A percentile compares a stretch with the other conserved stretches of the same genome.
Conservation (phyloP, 1,140 invertebrate species). For the Sycophaga agraensis region DNA sequence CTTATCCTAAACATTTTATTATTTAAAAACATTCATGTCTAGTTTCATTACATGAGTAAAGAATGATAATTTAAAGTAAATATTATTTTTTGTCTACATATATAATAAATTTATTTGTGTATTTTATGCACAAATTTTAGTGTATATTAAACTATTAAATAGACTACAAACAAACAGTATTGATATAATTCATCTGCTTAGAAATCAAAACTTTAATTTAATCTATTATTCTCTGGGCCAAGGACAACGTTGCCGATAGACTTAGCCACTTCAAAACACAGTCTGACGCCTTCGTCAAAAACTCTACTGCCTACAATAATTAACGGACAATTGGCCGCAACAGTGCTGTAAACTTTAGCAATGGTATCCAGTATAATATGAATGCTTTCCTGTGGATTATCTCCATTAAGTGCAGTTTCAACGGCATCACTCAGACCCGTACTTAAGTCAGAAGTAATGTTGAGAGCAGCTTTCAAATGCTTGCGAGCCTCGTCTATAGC, state of each 20-base stretch:
- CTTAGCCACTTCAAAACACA: slow-evolving; percentile 25
- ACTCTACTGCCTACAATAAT: slow-evolving; percentile 28
- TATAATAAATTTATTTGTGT: too few relatives aligned
- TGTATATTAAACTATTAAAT: too few relatives aligned
- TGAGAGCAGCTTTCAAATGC: slow-evolving; percentile 18
- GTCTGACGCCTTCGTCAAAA: slow-evolving; percentile 32
- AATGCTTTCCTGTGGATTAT: slow-evolving; percentile 35
- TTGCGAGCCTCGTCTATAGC: slow-evolving; percentile 26
- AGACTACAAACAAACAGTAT: too few relatives aligned
- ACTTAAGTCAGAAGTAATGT: slow-evolving; percentile 32
- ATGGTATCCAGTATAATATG: slow-evolving; percentile 27
- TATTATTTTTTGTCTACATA: too few relatives aligned
- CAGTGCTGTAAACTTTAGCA: slow-evolving; percentile 29
- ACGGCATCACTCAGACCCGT: slow-evolving; percentile 38
- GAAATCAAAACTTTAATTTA: too few relatives aligned
- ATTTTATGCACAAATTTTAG: too few relatives aligned
- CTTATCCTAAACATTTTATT: too few relatives aligned
- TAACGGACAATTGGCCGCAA: slow-evolving; percentile 33
- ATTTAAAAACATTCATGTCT: too few relatives aligned
- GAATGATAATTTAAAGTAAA: too few relatives aligned
- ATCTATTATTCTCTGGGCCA: background rate
- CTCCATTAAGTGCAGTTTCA: slow-evolving; percentile 33
- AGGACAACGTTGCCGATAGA: slow-evolving; percentile 23
- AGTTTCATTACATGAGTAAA: too few relatives aligned
- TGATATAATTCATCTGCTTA: too few relatives aligned